A percentile compares a stretch with the other conserved stretches of the same genome.
Evolutionary conservation across 2,888 invertebrate species (phyloP).

Genomic region (Eledone cirrhosa): DNA sequence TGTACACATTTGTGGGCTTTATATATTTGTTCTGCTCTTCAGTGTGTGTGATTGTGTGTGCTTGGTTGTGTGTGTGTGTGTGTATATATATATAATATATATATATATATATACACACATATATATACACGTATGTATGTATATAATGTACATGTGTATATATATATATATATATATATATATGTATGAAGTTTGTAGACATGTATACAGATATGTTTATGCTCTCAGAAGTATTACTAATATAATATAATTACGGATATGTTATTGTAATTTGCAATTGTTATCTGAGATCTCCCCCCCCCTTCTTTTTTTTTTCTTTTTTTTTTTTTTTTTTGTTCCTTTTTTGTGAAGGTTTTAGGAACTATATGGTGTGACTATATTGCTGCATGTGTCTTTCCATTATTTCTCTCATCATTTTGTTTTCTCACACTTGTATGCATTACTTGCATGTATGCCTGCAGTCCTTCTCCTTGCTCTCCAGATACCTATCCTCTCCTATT

Average conservation of each 20-base stretch:
- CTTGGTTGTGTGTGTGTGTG: too few species aligned
- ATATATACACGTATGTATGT: too few species aligned
- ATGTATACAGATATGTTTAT: constrained; percentile 4
- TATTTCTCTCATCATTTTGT: neutral
- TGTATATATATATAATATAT: too few species aligned
- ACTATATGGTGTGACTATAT: neutral
- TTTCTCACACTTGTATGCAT: neutral
- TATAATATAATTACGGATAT: constrained; percentile 16
- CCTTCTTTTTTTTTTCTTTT: too few species aligned
- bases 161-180: neutral
- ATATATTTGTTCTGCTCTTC: constrained; percentile 23
- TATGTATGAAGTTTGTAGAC: too few species aligned
- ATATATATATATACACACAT: too few species aligned
- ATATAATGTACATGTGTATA: neutral
- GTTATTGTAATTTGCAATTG: neutral
- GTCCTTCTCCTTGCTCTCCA: neutral
- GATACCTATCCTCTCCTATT: too few species aligned
- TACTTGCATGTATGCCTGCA: neutral
- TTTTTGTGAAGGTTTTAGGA: neutral
- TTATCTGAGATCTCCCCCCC: neutral
- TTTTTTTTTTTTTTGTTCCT: neutral
- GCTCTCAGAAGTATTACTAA: constrained; percentile 10
- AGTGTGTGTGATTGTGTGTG: neutral
- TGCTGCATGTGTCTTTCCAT: neutral
- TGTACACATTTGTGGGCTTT: constrained; percentile 21